These are phyloP conservation scores for Chirona hameri DNA, from an alignment of 2,888 invertebrate species.

Conservation along the genomic window DNA sequence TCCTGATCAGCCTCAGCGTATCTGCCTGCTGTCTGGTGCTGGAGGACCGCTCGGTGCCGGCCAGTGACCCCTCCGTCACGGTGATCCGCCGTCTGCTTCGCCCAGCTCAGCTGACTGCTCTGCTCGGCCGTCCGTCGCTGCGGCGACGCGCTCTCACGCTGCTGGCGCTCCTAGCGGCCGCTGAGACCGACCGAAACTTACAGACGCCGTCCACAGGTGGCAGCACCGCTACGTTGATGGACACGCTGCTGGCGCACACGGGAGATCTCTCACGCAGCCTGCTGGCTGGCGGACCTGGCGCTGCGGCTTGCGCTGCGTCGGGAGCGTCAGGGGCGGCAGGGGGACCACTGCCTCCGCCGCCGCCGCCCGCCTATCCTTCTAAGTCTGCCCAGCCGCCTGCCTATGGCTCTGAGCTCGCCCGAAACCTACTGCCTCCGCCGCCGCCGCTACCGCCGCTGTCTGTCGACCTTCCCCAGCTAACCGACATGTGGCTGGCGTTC, in stretches of 20 bases:
- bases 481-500: background rate
- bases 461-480: background rate
- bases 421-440: too few species aligned
- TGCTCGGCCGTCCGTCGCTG: background rate
- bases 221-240: background rate
- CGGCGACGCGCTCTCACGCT: background rate
- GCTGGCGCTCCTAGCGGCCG: constrained; percentile 2
- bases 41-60: background rate
- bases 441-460: too few species aligned
- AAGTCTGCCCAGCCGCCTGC: background rate
- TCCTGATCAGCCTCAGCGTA: background rate
- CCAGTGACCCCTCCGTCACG: background rate
- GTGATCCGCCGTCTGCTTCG: background rate
- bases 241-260: background rate
- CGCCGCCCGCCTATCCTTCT: background rate
- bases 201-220: background rate
- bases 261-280: background rate
- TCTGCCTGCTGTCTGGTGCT: background rate
- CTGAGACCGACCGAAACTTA: background rate
- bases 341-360: too few species aligned
- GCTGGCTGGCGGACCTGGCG: background rate
- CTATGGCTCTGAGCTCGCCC: too few species aligned
- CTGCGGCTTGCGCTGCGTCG: background rate
- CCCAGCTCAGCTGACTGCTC: background rate
- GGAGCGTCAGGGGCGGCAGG: too few species aligned